A percentile compares a stretch with the other conserved stretches of the same genome.
Evolutionary conservation across 2,888 invertebrate genomes (phyloP).

Genomic region (Torymus aiolomorphi): DNA sequence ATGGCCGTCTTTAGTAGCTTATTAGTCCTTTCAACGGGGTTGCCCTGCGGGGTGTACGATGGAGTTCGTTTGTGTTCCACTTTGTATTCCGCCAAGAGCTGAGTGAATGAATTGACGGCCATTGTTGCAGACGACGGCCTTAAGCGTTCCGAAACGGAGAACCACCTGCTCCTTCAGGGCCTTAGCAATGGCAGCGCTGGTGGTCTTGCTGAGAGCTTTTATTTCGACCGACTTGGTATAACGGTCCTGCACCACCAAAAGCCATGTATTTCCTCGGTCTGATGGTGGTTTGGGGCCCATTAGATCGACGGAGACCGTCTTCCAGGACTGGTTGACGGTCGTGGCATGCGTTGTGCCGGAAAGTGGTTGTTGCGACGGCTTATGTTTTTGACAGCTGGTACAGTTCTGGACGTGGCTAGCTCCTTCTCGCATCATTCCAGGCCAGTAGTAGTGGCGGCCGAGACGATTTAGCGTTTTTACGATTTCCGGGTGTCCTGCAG

Average conservation of each 20-base stretch:
- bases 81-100: neutral
- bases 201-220: neutral
- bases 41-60: too few species aligned
- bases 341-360: too few species aligned
- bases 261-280: neutral
- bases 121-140: neutral
- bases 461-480: constrained; percentile 54
- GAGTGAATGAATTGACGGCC: neutral
- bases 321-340: neutral
- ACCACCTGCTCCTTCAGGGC: neutral
- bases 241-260: constrained; percentile 57
- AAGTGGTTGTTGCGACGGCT: neutral
- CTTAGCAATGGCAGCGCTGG: too few species aligned
- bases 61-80: neutral
- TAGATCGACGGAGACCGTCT: too few species aligned
- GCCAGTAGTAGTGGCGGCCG: constrained; percentile 38
- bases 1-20: constrained; percentile 7
- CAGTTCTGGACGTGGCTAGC: too few species aligned
- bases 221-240: constrained; percentile 3
- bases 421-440: too few species aligned
- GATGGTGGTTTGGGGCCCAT: too few species aligned
- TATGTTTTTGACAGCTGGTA: too few species aligned
- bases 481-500: too few species aligned
- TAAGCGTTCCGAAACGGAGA: neutral
- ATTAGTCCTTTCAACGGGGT: neutral